phyloP scores from a whole-genome alignment of 2,113 vertebrate genomes.

The Proterorhinus semilunaris region DNA sequence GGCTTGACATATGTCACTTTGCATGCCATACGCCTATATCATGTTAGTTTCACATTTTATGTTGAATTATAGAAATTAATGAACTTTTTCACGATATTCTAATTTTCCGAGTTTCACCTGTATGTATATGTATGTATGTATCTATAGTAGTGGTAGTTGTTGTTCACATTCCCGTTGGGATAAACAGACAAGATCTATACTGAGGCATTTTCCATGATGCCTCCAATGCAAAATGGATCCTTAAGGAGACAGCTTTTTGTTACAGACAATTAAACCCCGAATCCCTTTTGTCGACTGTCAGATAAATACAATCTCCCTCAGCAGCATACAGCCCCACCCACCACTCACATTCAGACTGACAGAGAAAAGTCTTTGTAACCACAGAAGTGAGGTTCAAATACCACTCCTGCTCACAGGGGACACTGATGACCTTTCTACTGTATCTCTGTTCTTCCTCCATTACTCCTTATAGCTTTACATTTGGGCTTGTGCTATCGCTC shows the following conservation, averaged over 20 bases:
- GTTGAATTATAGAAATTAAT: too few species aligned
- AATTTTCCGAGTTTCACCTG: too few species aligned
- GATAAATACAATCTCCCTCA: conserved; percentile 40
- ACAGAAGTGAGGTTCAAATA: conserved; percentile 72
- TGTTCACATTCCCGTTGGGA: background rate
- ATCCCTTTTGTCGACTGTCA: conserved; percentile 40
- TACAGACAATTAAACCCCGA: conserved; percentile 70
- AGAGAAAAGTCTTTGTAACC: conserved; percentile 53
- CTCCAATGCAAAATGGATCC: conserved; percentile 52
- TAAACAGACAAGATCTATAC: conserved; percentile 3
- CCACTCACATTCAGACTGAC: conserved; percentile 15
- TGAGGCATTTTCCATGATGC: conserved; percentile 35
- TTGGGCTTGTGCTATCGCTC: conserved; percentile 35
- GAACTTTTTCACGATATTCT: too few species aligned
- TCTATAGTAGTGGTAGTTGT: background rate
- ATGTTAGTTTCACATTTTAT: too few species aligned
- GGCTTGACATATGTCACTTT: too few species aligned
- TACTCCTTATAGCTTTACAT: conserved; percentile 41
- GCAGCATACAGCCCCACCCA: conserved; percentile 3
- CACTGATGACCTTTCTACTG: conserved; percentile 70
- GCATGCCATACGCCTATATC: too few species aligned
- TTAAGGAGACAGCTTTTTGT: conserved; percentile 62
- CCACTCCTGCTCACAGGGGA: conserved; percentile 73
- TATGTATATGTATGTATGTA: too few species aligned
- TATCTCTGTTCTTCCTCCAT: conserved; percentile 51